Evolutionary conservation across 1,140 invertebrate species (phyloP), one percentile per base, ranked within the genome.

Genomic region (Neelides sp.): DNA sequence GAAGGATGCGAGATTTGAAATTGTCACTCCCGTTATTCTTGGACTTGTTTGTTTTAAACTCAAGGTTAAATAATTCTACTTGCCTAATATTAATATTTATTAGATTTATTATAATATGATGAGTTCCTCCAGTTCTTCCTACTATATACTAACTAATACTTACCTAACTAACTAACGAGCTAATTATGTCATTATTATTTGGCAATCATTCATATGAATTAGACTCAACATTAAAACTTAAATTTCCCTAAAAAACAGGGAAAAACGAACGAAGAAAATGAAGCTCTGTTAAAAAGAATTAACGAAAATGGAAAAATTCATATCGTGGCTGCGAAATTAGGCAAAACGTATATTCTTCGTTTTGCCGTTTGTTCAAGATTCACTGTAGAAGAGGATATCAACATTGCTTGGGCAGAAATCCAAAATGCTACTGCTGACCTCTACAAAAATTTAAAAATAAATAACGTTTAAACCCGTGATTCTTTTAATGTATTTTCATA

Each of bases 31-130:
- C 63, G 85, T 91, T 2, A 71, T 82, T 15, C 77, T 97, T 75
- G 93, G 90, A 3, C 70, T 97, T 2, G 90, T 95, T 43, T 97
- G 92, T 65, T 97, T 96, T 70, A 76, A 89, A 51, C 65, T 96
- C 2, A 95, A 93, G 73, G 81, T 82, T n/a, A n/a, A n/a, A n/a
- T n/a, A 68, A 52, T 41, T 55, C 4, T 19, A 13, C 3, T n/a
- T 13, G 36, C 34, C 17, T 2, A 51, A 36, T 15, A 54, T 48
- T 35, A 20, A 36, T 19, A 35, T 10, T 5, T 23, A 20, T 20
- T 24, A 12, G 5, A 37, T 8, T 12, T 5, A 22, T 19, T 10
- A 7, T 23, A 13, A 39, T 4, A 13, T 19, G 19, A n/a, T n/a
- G 20, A 42, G 19, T 5, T n/a, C n/a, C n/a, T 42, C 12, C 26